phyloP scores from a whole-genome alignment of 2,113 vertebrate genomes.

The Ophiodon elongatus region DNA sequence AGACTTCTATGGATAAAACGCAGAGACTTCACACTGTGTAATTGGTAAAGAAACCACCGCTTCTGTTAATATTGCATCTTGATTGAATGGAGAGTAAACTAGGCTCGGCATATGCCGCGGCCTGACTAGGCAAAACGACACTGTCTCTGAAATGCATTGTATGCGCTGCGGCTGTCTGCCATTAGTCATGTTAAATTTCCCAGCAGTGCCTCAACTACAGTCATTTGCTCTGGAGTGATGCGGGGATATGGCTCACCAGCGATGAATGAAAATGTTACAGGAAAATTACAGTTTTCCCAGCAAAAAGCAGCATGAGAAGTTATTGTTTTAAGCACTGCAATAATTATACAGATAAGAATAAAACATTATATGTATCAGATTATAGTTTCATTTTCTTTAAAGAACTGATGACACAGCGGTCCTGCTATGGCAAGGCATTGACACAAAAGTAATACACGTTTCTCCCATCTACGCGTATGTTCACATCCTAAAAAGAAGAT shows the following conservation, averaged over 20 bases:
- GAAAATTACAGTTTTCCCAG: background rate
- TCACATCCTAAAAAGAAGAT: background rate
- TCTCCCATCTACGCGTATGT: background rate
- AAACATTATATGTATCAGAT: background rate
- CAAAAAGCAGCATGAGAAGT: background rate
- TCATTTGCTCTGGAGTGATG: conserved; percentile 34
- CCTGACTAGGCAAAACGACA: conserved; percentile 40
- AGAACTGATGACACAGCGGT: background rate
- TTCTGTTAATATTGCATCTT: conserved; percentile 21
- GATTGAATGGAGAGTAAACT: conserved; percentile 8
- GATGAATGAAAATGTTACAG: conserved; percentile 19
- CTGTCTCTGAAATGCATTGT: conserved; percentile 19
- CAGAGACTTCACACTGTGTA: background rate
- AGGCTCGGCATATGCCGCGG: conserved; percentile 16
- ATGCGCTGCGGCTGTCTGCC: conserved; percentile 53
- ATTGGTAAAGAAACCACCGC: background rate
- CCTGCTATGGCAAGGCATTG: background rate
- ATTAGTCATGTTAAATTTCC: conserved; percentile 66
- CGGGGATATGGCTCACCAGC: conserved; percentile 17
- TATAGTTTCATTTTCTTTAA: background rate
- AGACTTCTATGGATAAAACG: conserved; percentile 7
- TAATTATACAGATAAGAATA: background rate
- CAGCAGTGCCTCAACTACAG: conserved; percentile 52
- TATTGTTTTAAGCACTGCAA: background rate
- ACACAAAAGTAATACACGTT: background rate